Evolutionary conservation across 2,797 vertebrate genomes (phyloP), one percentile per base, ranked within the genome.

Genomic region (Darevskia mixta): DNA sequence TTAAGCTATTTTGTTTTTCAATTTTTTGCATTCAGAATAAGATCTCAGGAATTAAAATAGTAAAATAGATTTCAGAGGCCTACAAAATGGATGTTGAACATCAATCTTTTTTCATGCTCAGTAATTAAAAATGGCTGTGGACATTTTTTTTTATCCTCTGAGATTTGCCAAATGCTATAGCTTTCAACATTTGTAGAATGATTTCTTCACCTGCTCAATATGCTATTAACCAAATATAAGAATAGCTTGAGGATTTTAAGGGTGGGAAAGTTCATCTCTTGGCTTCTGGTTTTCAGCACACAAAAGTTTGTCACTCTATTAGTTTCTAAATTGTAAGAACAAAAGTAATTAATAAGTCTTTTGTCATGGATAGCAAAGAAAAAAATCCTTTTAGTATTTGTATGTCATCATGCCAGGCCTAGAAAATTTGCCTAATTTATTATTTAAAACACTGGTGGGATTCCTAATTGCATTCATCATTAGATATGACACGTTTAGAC

Each of bases 401-500:
- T 96, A 94, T 97, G 96, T 97, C 96, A 96, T 97, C 94, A 96
- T 96, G 95, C 95, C 95, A 96, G 95, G 96, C 96, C 95, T 97
- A 93, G 96, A 96, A 97, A 97, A 97, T 97, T 97, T 97, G 96
- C 94, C 96, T 97, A 96, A 98, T 98, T 97, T 97, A 98, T 97
- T 97, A 98, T 97, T 97, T 97, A 97, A 97, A 97, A 96, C 96
- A 97, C 97, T 97, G 95, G 96, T 97, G 97, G 97, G 97, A 97
- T 97, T 97, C 96, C 96, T 98, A 97, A 97, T 98, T 98, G 97
- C 96, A 96, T 98, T 97, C 96, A 97, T 98, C 97, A 97, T 98
- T 97, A 97, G 96, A 96, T 96, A 96, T 97, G 97, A 97, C 96
- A 97, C 95, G 92, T 97, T 97, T 97, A 97, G 97, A 97, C 97